These are phyloP conservation scores for Hemistola chrysoprasaria DNA, from an alignment of 2,888 invertebrate genomes.

Conservation along the genomic window DNA sequence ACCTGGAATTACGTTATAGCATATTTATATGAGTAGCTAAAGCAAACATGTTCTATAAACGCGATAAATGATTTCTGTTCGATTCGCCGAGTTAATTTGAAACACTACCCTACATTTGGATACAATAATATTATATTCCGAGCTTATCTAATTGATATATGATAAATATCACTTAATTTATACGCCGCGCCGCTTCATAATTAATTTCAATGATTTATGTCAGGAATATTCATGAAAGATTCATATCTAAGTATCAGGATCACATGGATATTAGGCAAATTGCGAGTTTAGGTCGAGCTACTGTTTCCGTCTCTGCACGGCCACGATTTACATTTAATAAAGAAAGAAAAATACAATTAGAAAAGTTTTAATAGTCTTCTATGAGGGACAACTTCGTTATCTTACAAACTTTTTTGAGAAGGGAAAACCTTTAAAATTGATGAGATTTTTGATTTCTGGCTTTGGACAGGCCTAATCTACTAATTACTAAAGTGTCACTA, in stretches of 20 bases:
- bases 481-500: no score
- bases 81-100: no score
- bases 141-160: conserved; percentile 7
- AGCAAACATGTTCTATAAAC: conserved; percentile 5
- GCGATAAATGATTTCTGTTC: no score
- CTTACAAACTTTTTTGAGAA: background rate
- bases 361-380: conserved; percentile 41
- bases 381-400: conserved; percentile 3
- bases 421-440: conserved; percentile 4
- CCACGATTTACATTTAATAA: no score
- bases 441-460: conserved; percentile 1
- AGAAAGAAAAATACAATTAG: conserved; percentile 41
- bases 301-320: conserved; percentile 30
- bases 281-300: conserved; percentile 26
- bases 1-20: background rate
- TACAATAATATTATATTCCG: background rate
- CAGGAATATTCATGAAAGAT: conserved; percentile 37
- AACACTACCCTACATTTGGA: no score
- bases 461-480: no score
- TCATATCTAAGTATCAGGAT: conserved; percentile 32
- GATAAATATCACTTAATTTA: conserved; percentile 19
- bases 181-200: conserved; percentile 19
- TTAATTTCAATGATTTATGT: conserved; percentile 24
- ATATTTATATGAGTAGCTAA: background rate
- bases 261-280: conserved; percentile 38